phyloP scores from a whole-genome alignment of 2,113 vertebrate genomes.

The Vimba vimba region DNA sequence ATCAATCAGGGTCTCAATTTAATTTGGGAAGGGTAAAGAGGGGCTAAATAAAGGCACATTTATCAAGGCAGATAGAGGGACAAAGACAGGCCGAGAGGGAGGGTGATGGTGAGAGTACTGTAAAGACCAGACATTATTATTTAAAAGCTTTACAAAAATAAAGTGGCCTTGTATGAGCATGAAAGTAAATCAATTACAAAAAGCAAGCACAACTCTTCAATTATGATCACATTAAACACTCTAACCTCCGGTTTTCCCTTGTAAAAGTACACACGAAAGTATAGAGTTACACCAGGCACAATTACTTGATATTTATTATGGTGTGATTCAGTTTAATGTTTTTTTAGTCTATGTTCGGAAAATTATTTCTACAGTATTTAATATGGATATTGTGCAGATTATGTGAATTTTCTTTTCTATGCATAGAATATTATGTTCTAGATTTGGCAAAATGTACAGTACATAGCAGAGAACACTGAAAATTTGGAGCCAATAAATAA shows the following conservation, averaged over 20 bases:
- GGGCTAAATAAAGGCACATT: conserved; percentile 45
- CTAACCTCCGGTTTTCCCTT: neutral
- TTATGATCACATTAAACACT: neutral
- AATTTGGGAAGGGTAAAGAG: conserved; percentile 47
- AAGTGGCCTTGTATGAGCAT: neutral
- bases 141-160: conserved; percentile 13
- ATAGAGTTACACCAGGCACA: neutral
- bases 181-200: neutral
- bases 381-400: neutral
- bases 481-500: neutral
- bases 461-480: neutral
- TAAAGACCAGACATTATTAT: conserved; percentile 14
- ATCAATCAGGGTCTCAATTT: conserved; percentile 53
- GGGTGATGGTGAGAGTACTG: neutral
- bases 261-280: neutral
- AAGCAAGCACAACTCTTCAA: neutral
- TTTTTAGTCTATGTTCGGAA: neutral
- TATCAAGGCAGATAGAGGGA: conserved; percentile 18
- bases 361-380: neutral
- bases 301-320: neutral
- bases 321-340: neutral
- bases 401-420: neutral
- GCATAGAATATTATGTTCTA: neutral
- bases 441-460: neutral
- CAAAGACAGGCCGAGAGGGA: neutral